Percentiles rank a stretch among this genome's conserved stretches.
Evolutionary conservation across 2,113 vertebrate genomes (phyloP).

Genomic region (Mesitornis unicolor): DNA sequence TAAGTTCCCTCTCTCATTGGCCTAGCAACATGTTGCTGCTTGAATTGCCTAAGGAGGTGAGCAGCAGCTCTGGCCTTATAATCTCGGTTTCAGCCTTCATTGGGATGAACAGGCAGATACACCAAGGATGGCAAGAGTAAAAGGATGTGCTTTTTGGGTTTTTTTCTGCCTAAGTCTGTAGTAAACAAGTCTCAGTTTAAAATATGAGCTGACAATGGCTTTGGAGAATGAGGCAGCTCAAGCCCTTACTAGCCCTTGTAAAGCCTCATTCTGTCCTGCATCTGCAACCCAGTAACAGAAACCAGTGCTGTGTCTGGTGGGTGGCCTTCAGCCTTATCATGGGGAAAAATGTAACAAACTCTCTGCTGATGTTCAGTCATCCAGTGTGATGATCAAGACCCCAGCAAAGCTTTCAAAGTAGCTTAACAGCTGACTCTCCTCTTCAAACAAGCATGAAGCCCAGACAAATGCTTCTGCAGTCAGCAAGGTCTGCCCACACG

Average conservation of each 20-base stretch:
- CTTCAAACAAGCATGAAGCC: background rate
- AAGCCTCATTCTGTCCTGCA: background rate
- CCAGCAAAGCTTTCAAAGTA: background rate
- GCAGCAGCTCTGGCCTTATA: background rate
- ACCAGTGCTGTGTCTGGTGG: rapidly evolving
- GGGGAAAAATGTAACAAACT: background rate
- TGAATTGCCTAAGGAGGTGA: background rate
- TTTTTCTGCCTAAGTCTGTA: background rate
- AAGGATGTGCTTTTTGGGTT: background rate
- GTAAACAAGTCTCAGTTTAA: background rate
- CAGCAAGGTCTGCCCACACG: background rate
- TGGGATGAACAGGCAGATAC: background rate
- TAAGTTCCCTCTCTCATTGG: background rate
- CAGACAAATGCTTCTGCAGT: background rate
- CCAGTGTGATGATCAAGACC: background rate
- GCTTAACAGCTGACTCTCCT: background rate
- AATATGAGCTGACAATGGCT: background rate
- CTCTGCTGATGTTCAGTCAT: background rate
- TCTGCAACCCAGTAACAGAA: background rate
- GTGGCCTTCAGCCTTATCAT: background rate
- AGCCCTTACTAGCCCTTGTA: background rate
- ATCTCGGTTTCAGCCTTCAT: background rate
- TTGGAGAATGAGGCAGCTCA: background rate
- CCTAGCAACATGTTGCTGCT: background rate
- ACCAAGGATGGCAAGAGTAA: background rate